Conservation (phyloP, 2,888 invertebrate species). For the Polyommatus iphigenia region DNA sequence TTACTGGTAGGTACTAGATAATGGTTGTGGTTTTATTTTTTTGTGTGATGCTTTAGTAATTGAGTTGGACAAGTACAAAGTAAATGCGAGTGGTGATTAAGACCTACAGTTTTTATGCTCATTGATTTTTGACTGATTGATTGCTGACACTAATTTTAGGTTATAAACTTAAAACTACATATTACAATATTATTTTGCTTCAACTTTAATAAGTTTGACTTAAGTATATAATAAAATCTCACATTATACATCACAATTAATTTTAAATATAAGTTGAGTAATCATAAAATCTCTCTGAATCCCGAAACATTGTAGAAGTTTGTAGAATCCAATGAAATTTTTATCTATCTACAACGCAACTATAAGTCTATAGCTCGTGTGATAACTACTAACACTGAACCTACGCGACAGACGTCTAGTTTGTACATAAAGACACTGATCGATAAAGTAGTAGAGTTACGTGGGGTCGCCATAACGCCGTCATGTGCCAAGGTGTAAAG, state of each 20-base stretch:
- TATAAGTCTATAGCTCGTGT: not conserved
- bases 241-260: too few species aligned
- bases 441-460: slow-evolving; percentile 18
- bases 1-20: slow-evolving; percentile 23
- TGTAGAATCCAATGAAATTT: not conserved
- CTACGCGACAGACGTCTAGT: slow-evolving; percentile 12
- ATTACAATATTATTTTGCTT: too few species aligned
- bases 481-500: slow-evolving; percentile 20
- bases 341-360: not conserved
- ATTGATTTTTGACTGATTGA: too few species aligned
- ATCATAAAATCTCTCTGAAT: too few species aligned
- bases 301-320: not conserved
- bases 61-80: not conserved
- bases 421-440: slow-evolving; percentile 19
- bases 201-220: too few species aligned
- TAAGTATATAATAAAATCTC: too few species aligned
- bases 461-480: slow-evolving; percentile 1
- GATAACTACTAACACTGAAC: not conserved
- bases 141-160: not conserved
- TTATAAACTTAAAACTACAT: not conserved
- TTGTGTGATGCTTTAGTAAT: slow-evolving; percentile 2
- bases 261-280: too few species aligned
- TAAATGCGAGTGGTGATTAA: not conserved
- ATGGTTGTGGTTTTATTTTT: slow-evolving; percentile 8
- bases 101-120: not conserved